Evolutionary conservation across 2,797 vertebrate genomes (phyloP).

Genomic region (Pterois miles): DNA sequence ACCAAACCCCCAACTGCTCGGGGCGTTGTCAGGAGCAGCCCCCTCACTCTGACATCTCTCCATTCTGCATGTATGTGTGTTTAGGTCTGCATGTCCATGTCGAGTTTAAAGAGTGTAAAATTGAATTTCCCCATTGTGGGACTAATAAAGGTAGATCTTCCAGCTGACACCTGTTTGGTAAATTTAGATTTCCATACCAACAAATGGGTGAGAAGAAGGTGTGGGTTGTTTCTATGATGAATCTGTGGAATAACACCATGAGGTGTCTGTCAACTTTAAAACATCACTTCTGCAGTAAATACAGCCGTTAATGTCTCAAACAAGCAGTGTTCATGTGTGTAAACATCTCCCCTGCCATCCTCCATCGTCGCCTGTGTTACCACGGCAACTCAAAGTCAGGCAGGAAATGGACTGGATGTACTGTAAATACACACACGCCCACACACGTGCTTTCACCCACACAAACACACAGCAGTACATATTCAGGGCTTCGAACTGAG

Average conservation of each 20-base stretch:
- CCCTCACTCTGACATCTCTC: no score
- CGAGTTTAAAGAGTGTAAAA: no score
- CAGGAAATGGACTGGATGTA: slow-evolving; percentile 59
- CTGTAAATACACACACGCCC: slow-evolving; percentile 9
- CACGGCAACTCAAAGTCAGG: slow-evolving; percentile 70
- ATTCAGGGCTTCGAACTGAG: background rate
- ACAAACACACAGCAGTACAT: background rate
- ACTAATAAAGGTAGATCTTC: no score
- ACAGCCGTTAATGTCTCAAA: background rate
- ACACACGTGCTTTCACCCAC: background rate
- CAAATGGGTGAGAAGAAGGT: background rate
- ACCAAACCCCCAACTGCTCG: no score
- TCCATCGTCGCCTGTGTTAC: slow-evolving; percentile 60
- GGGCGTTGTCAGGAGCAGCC: no score
- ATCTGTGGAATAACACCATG: background rate
- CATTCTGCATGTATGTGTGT: no score
- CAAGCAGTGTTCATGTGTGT: background rate
- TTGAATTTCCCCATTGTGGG: no score
- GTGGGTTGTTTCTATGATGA: background rate
- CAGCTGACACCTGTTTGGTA: no score
- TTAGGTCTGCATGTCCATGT: no score
- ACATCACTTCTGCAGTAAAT: background rate
- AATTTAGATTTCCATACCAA: background rate
- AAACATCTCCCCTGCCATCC: slow-evolving; percentile 4
- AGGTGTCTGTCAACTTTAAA: background rate